Evolutionary conservation across 2,797 vertebrate species (phyloP).

Genomic region (Malurus leucopterus): DNA sequence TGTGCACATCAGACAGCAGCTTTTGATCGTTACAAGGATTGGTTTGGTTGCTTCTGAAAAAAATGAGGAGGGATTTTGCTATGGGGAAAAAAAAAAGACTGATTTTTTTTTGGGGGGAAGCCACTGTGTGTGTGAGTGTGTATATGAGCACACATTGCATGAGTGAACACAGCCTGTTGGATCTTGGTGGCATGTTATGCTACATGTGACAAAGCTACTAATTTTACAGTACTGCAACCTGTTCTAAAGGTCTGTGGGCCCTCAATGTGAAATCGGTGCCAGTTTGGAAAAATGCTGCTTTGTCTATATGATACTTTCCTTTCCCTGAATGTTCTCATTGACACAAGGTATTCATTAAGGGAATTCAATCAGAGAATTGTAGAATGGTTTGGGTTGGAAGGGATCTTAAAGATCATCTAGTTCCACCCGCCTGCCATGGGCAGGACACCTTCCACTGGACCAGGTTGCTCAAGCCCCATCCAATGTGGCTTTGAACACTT

Average conservation of each 20-base stretch:
- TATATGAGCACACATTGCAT: background rate
- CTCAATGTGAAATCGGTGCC: slow-evolving; percentile 76
- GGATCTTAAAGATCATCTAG: background rate
- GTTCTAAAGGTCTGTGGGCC: slow-evolving; percentile 53
- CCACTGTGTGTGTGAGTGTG: slow-evolving; percentile 43
- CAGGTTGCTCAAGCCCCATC: background rate
- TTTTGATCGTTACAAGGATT: slow-evolving; percentile 49
- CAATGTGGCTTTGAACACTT: background rate
- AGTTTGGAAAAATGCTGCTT: slow-evolving; percentile 75
- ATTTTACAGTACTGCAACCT: slow-evolving; percentile 58
- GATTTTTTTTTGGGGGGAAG: slow-evolving; percentile 39
- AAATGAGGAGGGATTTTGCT: slow-evolving; percentile 29
- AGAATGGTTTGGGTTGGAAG: background rate
- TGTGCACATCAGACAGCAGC: slow-evolving; percentile 11
- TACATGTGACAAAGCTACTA: slow-evolving; percentile 72
- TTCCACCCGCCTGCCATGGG: background rate
- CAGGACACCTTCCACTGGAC: background rate
- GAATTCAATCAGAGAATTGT: background rate
- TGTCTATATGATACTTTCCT: slow-evolving; percentile 55
- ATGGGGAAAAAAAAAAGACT: background rate
- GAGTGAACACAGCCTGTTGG: slow-evolving; percentile 52
- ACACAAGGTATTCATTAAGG: slow-evolving; percentile 26
- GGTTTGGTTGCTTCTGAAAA: slow-evolving; percentile 37
- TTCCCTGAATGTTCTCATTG: slow-evolving; percentile 36
- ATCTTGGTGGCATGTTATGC: slow-evolving; percentile 50